phyloP scores from a whole-genome alignment of 2,888 invertebrate species.

The Monopis laevigella region DNA sequence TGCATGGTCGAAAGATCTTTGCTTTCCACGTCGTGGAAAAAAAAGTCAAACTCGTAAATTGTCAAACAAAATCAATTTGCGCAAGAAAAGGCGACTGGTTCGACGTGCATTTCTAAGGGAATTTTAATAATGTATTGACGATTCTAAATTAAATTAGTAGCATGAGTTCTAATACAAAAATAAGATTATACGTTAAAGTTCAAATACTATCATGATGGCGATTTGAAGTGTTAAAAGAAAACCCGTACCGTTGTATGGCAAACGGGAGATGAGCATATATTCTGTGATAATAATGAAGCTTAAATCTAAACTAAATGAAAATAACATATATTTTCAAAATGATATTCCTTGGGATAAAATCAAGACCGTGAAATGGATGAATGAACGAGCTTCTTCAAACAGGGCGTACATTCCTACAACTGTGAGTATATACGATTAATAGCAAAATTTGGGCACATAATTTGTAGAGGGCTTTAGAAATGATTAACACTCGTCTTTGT shows the following conservation, averaged over 20 bases:
- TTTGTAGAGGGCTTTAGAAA: no score
- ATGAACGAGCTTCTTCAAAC: conserved; percentile 75
- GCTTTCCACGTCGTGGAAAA: no score
- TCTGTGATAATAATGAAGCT: conserved; percentile 64
- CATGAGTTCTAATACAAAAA: conserved; percentile 44
- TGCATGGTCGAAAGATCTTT: no score
- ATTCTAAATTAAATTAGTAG: conserved; percentile 38
- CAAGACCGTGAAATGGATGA: conserved; percentile 78
- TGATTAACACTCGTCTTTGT: no score
- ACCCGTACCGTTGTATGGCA: conserved; percentile 26
- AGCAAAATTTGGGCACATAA: no score
- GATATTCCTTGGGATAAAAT: conserved; percentile 55
- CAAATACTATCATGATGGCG: no score
- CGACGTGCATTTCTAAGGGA: no score
- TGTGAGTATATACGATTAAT: no score
- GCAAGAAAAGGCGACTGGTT: no score
- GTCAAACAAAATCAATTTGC: no score
- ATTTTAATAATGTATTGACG: conserved; percentile 4
- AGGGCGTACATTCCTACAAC: conserved; percentile 88
- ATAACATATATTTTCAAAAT: conserved; percentile 53
- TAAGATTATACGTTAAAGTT: no score
- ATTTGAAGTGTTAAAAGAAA: conserved; percentile 37
- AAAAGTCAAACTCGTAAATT: no score
- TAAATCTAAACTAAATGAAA: conserved; percentile 61
- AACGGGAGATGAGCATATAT: conserved; percentile 59